Evolutionary conservation across 2,113 vertebrate genomes (phyloP).

Genomic region (Anoura caudifer): DNA sequence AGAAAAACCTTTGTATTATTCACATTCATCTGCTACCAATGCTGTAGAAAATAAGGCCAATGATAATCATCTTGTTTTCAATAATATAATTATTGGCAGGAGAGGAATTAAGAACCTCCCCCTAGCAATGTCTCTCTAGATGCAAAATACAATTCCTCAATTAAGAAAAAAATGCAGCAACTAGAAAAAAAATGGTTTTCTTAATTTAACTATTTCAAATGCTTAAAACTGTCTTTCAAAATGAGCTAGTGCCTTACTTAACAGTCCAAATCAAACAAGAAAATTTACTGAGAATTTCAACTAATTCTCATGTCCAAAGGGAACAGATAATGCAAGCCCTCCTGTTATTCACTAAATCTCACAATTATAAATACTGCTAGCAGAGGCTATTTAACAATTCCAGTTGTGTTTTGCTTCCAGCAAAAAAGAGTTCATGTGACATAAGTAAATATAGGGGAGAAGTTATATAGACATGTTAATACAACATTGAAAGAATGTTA

Average conservation of each 20-base stretch:
- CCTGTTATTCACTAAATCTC: neutral
- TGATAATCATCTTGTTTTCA: slow-evolving; percentile 67
- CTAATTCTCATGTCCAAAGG: neutral
- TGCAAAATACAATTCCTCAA: slow-evolving; percentile 46
- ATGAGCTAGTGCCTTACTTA: slow-evolving; percentile 51
- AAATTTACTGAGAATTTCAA: slow-evolving; percentile 39
- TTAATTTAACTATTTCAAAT: slow-evolving; percentile 47
- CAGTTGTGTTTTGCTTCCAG: neutral
- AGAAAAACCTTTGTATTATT: slow-evolving; percentile 17
- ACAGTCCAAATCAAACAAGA: slow-evolving; percentile 16
- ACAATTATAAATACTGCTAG: neutral
- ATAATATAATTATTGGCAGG: slow-evolving; percentile 55
- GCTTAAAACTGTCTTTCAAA: slow-evolving; percentile 34
- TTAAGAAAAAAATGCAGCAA: slow-evolving; percentile 40
- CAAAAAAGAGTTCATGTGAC: neutral
- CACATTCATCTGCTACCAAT: slow-evolving; percentile 35
- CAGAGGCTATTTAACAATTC: neutral
- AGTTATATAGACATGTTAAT: neutral
- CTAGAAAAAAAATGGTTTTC: neutral
- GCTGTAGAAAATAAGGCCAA: slow-evolving; percentile 50
- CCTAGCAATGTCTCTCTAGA: slow-evolving; percentile 53
- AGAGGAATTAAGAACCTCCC: slow-evolving; percentile 42
- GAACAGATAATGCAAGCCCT: neutral
- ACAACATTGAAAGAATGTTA: neutral
- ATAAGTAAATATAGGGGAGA: neutral